Evolutionary conservation across 2,888 invertebrate species (phyloP).

Genomic region (Lomographa bimaculata): DNA sequence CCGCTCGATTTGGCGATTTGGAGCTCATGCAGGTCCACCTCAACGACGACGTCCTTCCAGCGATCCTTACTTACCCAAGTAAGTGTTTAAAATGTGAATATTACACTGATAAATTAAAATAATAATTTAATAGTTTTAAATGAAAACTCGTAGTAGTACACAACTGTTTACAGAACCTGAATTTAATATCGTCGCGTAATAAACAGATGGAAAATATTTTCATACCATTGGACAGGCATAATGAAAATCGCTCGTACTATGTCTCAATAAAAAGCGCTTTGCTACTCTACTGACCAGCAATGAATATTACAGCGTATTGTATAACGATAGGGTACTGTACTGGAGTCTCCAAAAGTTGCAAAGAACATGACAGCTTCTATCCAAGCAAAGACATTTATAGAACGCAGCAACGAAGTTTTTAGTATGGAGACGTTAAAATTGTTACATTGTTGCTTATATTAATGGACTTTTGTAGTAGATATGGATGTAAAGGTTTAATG

Average conservation of each 20-base stretch:
- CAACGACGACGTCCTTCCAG: too few relatives aligned
- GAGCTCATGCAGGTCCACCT: too few relatives aligned
- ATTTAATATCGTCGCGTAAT: conserved; percentile 70
- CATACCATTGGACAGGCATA: conserved; percentile 57
- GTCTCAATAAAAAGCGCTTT: conserved; percentile 2
- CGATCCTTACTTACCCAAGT: too few relatives aligned
- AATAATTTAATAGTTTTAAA: conserved; percentile 5
- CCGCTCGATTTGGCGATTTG: too few relatives aligned
- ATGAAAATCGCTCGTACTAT: conserved; percentile 3
- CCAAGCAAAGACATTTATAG: conserved; percentile 47
- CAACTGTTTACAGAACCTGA: conserved; percentile 55
- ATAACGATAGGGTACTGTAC: conserved; percentile 1
- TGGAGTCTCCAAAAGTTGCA: conserved; percentile 2
- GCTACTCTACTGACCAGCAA: too few relatives aligned
- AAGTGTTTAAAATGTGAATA: too few relatives aligned
- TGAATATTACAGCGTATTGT: neutral
- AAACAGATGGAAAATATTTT: conserved; percentile 76
- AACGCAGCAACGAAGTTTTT: conserved; percentile 50
- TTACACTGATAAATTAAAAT: too few relatives aligned
- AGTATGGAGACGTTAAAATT: conserved; percentile 41
- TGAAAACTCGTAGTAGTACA: conserved; percentile 34
- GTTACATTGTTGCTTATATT: conserved; percentile 30
- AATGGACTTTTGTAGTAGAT: conserved; percentile 15
- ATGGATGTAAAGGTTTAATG: conserved; percentile 14
- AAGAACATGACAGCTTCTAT: conserved; percentile 50